These are phyloP conservation scores for Cyaniris semiargus DNA, from an alignment of 2,888 invertebrate genomes.

Conservation along the genomic window DNA sequence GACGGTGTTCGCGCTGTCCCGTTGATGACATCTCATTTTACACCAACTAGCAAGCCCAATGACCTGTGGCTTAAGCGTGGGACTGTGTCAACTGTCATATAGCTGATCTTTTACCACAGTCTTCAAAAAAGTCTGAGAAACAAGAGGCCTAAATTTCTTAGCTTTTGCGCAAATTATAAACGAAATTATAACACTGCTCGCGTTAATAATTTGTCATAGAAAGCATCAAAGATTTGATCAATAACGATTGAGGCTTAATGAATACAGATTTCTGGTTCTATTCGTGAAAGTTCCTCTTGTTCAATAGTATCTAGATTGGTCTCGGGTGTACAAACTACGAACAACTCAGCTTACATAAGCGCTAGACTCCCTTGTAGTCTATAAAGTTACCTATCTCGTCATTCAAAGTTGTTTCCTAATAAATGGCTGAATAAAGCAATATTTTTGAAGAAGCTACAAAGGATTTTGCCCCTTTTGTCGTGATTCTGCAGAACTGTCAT, in stretches of 20 bases:
- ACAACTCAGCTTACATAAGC: not conserved
- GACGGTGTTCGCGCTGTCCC: constrained; percentile 42
- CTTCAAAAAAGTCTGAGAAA: not conserved
- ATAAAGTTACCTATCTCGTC: not conserved
- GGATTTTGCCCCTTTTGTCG: not conserved
- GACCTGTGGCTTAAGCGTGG: not conserved
- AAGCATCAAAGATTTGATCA: not conserved
- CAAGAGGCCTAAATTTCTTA: not conserved
- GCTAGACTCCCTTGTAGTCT: not conserved
- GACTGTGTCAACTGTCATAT: not conserved
- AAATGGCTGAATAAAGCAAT: not conserved
- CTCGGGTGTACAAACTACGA: not conserved
- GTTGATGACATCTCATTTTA: constrained; percentile 39
- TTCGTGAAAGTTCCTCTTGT: constrained; percentile 13
- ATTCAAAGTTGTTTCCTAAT: not conserved
- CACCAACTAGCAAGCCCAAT: constrained; percentile 34
- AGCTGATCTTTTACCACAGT: not conserved
- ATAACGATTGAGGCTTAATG: not conserved
- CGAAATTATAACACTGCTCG: not conserved
- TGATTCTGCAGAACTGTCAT: not conserved
- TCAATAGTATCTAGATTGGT: constrained; percentile 1
- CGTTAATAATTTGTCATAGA: not conserved
- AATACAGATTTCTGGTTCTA: not conserved
- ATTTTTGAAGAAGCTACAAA: not conserved
- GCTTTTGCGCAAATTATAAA: not conserved